Evolutionary conservation across 1,140 invertebrate species (phyloP), one percentile per base, ranked within the genome.

Genomic region (Bicyclus anynana): DNA sequence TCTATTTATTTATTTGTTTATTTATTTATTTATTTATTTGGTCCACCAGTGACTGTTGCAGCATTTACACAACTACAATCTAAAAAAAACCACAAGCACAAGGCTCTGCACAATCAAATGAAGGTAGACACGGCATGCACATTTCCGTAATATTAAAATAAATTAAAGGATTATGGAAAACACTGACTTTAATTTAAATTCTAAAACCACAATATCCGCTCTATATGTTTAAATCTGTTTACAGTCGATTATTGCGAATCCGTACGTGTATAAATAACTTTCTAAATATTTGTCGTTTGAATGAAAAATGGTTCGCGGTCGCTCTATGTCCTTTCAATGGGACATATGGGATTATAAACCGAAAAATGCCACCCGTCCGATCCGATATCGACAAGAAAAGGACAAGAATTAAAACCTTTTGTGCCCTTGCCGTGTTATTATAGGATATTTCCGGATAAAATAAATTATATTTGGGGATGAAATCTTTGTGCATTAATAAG

Each of bases 261-360:
- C 69, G 66, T 72, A 77, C 76, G 72, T 68, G 70, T 74, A 81
- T 75, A 83, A 80, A 87, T 83, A 84, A 79, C 79, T 84, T 87
- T 87, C 84, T 80, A 87, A 87, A 87, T 82, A 87, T 87, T 87
- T 84, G 81, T 82, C 79, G 73, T 82, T 74, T 59, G 69, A 78
- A 82, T 87, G 84, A 87, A 84, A 85, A 82, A 87, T 84, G 80
- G 77, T 72, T 62, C 66, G 60, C 67, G 63, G 64, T 72, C 61
- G 69, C 71, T 65, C 69, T 67, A 74, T 77, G 70, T 80, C 49
- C 69, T 67, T 67, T 84, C 71, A 81, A 87, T 84, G 67, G 40
- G 40, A 44, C 16, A 33, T 33, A 33, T 33, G 29, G 80, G 81
- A 84, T 87, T 84, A 82, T 71, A 73, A 73, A 77, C 77, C 80